These are phyloP conservation scores for Nymphicus hollandicus DNA, from an alignment of 2,113 vertebrate genomes.

Conservation along the genomic window DNA sequence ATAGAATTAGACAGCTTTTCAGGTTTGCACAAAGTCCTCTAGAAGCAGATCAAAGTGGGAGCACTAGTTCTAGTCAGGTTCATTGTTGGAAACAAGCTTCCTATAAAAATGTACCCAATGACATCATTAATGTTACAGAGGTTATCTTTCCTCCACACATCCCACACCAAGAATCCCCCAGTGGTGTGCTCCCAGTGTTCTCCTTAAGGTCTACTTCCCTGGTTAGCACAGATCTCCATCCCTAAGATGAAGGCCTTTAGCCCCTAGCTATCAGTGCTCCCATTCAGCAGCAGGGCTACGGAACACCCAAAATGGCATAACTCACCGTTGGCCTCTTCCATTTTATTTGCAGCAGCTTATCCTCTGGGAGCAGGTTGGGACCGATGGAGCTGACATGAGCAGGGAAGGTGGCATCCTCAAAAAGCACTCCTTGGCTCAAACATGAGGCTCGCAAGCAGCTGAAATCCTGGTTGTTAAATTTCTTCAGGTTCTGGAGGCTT, in stretches of 20 bases:
- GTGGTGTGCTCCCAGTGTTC: background rate
- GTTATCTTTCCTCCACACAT: background rate
- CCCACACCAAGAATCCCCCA: background rate
- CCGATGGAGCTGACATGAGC: slow-evolving; percentile 63
- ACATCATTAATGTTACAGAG: background rate
- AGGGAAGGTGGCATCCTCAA: slow-evolving; percentile 71
- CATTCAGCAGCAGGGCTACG: accelerated
- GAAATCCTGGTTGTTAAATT: slow-evolving; percentile 72
- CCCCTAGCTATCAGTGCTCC: background rate
- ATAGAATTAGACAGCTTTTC: background rate
- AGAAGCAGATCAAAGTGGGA: background rate
- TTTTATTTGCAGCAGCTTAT: background rate
- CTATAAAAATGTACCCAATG: background rate
- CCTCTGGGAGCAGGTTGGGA: slow-evolving; percentile 3
- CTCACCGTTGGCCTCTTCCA: slow-evolving; percentile 76
- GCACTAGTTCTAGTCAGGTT: background rate
- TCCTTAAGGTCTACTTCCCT: background rate
- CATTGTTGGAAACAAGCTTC: background rate
- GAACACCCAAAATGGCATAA: background rate
- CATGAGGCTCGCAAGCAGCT: slow-evolving; percentile 25
- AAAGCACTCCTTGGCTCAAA: slow-evolving; percentile 53
- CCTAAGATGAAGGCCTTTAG: background rate
- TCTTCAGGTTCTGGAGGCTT: slow-evolving; percentile 16
- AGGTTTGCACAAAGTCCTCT: background rate
- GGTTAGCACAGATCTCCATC: background rate